Evolutionary conservation across 2,888 invertebrate genomes (phyloP).

Genomic region (Synanthedon formicaeformis): DNA sequence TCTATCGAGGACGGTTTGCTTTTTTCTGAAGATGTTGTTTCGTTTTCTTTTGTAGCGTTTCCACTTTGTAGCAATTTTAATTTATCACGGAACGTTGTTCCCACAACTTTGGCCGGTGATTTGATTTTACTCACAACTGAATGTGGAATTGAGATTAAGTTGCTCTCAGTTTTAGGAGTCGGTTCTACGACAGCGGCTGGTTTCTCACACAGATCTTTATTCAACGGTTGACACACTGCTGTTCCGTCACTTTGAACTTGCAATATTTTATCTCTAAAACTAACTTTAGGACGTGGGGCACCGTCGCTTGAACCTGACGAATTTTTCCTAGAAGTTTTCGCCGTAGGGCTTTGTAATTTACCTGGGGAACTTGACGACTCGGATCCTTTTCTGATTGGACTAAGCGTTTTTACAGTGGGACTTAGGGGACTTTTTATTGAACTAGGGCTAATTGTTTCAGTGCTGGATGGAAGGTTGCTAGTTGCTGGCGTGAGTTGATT

Average conservation of each 20-base stretch:
- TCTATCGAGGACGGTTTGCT: slow-evolving; percentile 30
- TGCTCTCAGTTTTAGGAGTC: slow-evolving; percentile 56
- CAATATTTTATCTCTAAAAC: slow-evolving; percentile 73
- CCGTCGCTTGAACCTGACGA: slow-evolving; percentile 60
- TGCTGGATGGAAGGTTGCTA: slow-evolving; percentile 63
- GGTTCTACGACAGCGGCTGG: slow-evolving; percentile 57
- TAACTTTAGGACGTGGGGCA: slow-evolving; percentile 67
- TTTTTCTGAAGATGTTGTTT: slow-evolving; percentile 31
- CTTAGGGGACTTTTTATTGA: slow-evolving; percentile 65
- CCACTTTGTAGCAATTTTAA: slow-evolving; percentile 57
- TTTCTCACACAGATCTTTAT: slow-evolving; percentile 51
- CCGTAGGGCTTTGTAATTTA: slow-evolving; percentile 58
- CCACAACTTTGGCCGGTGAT: slow-evolving; percentile 61
- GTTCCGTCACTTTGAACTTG: slow-evolving; percentile 69
- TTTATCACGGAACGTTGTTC: slow-evolving; percentile 62
- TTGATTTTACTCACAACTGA: slow-evolving; percentile 67
- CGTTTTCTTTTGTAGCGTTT: slow-evolving; percentile 35
- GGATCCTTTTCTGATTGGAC: slow-evolving; percentile 61
- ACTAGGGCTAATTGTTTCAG: slow-evolving; percentile 63
- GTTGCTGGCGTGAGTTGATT: slow-evolving; percentile 52
- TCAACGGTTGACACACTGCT: slow-evolving; percentile 53
- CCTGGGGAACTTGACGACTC: slow-evolving; percentile 64
- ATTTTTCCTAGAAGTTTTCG: slow-evolving; percentile 60
- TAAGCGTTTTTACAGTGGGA: slow-evolving; percentile 60
- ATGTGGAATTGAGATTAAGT: slow-evolving; percentile 61